Conservation (phyloP, 2,797 vertebrate species). For the Arvicola amphibius region DNA sequence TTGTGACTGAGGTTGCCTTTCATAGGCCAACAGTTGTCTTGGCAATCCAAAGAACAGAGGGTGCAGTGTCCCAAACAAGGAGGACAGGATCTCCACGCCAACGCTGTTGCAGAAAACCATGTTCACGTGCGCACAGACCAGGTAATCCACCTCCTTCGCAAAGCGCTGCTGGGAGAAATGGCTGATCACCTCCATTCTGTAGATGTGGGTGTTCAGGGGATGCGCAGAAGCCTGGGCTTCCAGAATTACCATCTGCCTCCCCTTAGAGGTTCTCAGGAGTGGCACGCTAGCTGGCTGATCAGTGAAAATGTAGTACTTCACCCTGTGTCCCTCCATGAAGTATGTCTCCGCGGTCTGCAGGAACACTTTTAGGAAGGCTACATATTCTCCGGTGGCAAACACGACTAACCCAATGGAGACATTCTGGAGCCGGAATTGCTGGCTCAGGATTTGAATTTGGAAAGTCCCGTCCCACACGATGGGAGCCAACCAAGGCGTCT, state of each 20-base stretch:
- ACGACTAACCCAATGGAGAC: conserved; percentile 77
- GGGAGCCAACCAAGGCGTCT: conserved; percentile 83
- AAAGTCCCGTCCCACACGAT: conserved; percentile 83
- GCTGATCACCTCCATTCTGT: conserved; percentile 85
- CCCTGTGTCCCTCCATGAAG: conserved; percentile 79
- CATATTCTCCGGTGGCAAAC: conserved; percentile 81
- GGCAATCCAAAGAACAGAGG: conserved; percentile 71
- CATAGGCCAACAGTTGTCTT: conserved; percentile 78
- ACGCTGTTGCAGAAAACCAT: conserved; percentile 76
- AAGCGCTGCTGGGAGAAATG: conserved; percentile 71
- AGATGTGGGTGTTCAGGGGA: conserved; percentile 86
- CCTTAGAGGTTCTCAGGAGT: not conserved
- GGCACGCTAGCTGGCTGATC: conserved; percentile 58
- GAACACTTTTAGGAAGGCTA: conserved; percentile 74
- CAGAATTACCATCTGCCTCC: conserved; percentile 51
- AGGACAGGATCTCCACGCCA: conserved; percentile 85
- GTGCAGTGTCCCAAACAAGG: conserved; percentile 83
- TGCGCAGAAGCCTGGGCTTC: conserved; percentile 69
- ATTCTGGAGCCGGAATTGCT: conserved; percentile 74
- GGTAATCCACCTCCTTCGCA: conserved; percentile 48
- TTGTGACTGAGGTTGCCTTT: conserved; percentile 78
- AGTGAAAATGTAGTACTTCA: conserved; percentile 83
- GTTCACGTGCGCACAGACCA: conserved; percentile 76
- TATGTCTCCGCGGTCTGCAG: conserved; percentile 78
- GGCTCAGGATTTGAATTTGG: conserved; percentile 76